phyloP scores from a whole-genome alignment of 2,888 invertebrate species.

The Euspilapteryx auroguttella region DNA sequence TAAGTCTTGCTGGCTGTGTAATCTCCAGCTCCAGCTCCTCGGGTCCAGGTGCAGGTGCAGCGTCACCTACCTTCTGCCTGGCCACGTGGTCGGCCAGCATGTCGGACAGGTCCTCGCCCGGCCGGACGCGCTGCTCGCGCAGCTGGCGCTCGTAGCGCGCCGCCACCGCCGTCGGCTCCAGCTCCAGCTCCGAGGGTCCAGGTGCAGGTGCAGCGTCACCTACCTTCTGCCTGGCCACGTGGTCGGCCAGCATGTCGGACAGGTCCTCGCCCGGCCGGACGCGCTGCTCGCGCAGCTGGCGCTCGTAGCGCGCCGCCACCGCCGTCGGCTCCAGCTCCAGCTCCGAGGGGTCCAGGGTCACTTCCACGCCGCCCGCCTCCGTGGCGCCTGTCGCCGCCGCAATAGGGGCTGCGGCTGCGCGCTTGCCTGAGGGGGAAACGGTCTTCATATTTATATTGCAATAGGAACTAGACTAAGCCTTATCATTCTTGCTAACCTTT shows the following conservation, averaged over 20 bases:
- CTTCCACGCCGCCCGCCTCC: slow-evolving; percentile 9
- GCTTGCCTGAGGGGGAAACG: slow-evolving; percentile 18
- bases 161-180: slow-evolving; percentile 95
- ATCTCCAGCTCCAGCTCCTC: too few relatives aligned
- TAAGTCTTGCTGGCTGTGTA: too few relatives aligned
- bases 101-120: slow-evolving; percentile 94
- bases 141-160: slow-evolving; percentile 95
- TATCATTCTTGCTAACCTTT: too few relatives aligned
- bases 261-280: slow-evolving; percentile 12
- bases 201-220: slow-evolving; percentile 91
- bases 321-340: too few relatives aligned
- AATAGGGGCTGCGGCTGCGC: slow-evolving; percentile 8
- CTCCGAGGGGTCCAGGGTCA: too few relatives aligned
- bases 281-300: too few relatives aligned
- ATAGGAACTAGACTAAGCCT: too few relatives aligned
- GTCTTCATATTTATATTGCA: background rate
- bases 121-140: slow-evolving; percentile 86
- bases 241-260: too few relatives aligned
- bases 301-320: too few relatives aligned
- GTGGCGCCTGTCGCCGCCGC: slow-evolving; percentile 1
- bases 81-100: slow-evolving; percentile 99
- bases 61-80: slow-evolving; percentile 77
- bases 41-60: too few relatives aligned
- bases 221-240: slow-evolving; percentile 84
- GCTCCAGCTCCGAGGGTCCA: slow-evolving; percentile 95